Base-by-base conservation (phyloP, 2,797 vertebrate species). In the Harpagifer antarcticus region DNA sequence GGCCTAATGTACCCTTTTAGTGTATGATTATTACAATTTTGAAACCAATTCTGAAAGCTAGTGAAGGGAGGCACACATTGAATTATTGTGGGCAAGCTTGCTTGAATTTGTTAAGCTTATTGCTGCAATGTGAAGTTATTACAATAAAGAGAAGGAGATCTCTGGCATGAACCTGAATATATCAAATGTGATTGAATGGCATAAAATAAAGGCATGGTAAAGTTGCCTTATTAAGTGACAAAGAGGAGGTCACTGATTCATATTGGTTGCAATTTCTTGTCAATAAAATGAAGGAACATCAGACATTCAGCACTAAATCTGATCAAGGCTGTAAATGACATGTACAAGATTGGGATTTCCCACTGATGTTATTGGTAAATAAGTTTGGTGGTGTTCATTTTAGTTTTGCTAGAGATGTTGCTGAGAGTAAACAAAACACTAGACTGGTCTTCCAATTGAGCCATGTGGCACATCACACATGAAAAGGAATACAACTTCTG, bases 171-270 rank as follows among this genome's bases (percentile, higher is more conserved):
- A 47, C 23, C 44, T 53, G 43, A 63, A 55, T 48, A 16, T 17
- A 54, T 2, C 5, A 27, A 14, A 2, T 4, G 17, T 40, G 27
- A 27, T 0, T 0, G 4, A 54, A 49, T 0, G 1, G 37, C 13
- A 44, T 17, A 2, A 16, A 40, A 57, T 64, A 57, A 33, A 62
- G 64, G 9, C 20, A 37, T 43, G 9, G 23, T 14, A 17, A 45
- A 20, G 1, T 45, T 52, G 33, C 6, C 33, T 37, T 37, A 27
- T 14, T 1, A 13, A 11, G 0, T 45, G 9, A 3, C 16, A 33
- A 14, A 37, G 8, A 37, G 33, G 33, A 37, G 33, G 33, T 37
- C 33, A 37, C 33, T 37, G 33, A 58, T 27, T 58, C 5, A 23
- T 15, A 27, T 37, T 2, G 33, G 33, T 37, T 27, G 27, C 27